These are phyloP conservation scores for Sula dactylatra DNA, from an alignment of 2,113 vertebrate genomes.

Conservation along the genomic window DNA sequence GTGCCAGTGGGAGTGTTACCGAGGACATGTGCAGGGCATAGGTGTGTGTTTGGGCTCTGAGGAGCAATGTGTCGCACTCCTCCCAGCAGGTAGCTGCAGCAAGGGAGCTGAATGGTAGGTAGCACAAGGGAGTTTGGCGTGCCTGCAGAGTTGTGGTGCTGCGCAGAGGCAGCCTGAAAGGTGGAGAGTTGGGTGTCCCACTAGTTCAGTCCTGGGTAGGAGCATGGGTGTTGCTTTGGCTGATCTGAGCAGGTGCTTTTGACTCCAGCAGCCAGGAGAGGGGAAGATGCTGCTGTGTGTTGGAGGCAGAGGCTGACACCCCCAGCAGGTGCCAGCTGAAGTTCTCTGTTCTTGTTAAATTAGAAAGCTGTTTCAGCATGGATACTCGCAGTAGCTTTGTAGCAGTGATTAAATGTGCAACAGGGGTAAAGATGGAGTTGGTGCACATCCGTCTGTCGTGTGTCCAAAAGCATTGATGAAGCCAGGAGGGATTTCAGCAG, in stretches of 20 bases:
- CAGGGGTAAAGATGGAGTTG: neutral
- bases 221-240: fast-evolving
- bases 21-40: fast-evolving
- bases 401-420: neutral
- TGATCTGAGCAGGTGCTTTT: neutral
- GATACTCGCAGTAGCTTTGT: neutral
- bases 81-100: neutral
- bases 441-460: neutral
- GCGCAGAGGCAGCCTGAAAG: neutral
- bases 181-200: neutral
- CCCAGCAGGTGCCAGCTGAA: neutral
- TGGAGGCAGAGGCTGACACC: neutral
- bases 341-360: neutral
- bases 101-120: neutral
- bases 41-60: neutral
- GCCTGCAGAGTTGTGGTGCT: neutral
- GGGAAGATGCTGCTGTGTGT: neutral
- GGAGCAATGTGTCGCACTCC: fast-evolving
- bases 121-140: fast-evolving
- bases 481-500: neutral
- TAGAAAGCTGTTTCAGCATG: neutral
- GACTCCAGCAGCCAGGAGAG: neutral
- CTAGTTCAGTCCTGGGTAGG: neutral
- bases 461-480: neutral
- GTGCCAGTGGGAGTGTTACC: neutral